Percentiles rank a stretch among this genome's conserved stretches.
Evolutionary conservation across 1,140 invertebrate genomes (phyloP).

Genomic region (Lamellibrachia luymesi): DNA sequence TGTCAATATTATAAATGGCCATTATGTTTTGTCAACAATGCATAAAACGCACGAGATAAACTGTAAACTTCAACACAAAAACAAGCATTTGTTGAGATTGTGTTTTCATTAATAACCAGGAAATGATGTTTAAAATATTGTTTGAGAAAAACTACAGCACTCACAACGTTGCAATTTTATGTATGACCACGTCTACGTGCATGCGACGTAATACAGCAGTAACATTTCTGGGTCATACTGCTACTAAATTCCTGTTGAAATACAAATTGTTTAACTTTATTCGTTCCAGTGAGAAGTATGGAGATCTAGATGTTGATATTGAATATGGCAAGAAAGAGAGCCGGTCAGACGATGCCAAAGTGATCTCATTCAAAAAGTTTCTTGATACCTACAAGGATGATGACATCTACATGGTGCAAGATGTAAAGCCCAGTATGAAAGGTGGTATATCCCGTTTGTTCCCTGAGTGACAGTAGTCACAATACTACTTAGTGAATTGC

Average conservation of each 20-base stretch:
- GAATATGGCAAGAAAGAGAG: constrained; percentile 11
- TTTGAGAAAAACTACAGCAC: too few relatives aligned
- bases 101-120: too few relatives aligned
- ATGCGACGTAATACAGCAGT: too few relatives aligned
- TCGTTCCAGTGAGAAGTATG: constrained; percentile 1
- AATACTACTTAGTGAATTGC: background rate
- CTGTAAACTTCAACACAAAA: too few relatives aligned
- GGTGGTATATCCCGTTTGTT: background rate
- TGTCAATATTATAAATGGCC: too few relatives aligned
- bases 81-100: too few relatives aligned
- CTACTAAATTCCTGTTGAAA: background rate
- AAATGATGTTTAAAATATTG: too few relatives aligned
- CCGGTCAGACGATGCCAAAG: background rate
- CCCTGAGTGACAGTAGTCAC: background rate
- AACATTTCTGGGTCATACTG: background rate
- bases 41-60: too few relatives aligned
- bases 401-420: constrained; percentile 18
- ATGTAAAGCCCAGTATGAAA: background rate
- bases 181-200: too few relatives aligned
- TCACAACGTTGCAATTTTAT: too few relatives aligned
- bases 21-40: too few relatives aligned
- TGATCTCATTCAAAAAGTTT: background rate
- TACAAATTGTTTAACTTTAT: background rate
- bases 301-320: background rate
- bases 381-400: constrained; percentile 5